Evolutionary conservation across 2,797 vertebrate genomes (phyloP), one percentile per base, ranked within the genome.

Genomic region (Rhodeus uyekii): DNA sequence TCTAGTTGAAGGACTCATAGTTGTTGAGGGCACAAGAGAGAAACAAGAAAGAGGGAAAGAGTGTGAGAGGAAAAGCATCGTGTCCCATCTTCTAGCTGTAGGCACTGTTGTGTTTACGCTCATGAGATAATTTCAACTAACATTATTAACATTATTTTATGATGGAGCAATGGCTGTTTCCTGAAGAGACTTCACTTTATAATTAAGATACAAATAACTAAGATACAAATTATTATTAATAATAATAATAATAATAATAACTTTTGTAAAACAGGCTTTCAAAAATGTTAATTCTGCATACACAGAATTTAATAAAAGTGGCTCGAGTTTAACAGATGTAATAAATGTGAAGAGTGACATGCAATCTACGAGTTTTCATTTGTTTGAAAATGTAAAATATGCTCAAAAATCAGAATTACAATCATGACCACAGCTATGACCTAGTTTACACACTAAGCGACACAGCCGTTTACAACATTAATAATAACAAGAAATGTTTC

Each of bases 1-100:
- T 89, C 80, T 83, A 90, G 91, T 92, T 92, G 92, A 87, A 86
- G 90, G 89, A 91, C 93, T 93, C 93, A 93, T 93, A 91, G 92
- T 89, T 68, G 81, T 91, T 92, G 90, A 94, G 92, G 91, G 89
- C 90, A 86, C 84, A 88, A 89, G 89, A 90, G 89, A 92, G 89
- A 78, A 77, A 77, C 27, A 77, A 63, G 58, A 64, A 75, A 86
- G 89, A 92, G 90, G 86, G 63, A 71, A 73, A 85, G 76, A 64
- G 89, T 86, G 88, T 88, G 91, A 74, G 60, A 72, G 65, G 48
- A 73, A 78, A 39, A 39, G 53, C 76, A 81, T 88, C 84, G 86
- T 90, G 78, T 90, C 90, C 82, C 86, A 74, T 86, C 89, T 90
- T 81, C 29, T 36, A 50, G 42, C 39, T 19, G 42, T 36, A 38